A percentile compares a stretch with the other conserved stretches of the same genome.
Evolutionary conservation across 2,797 vertebrate species (phyloP).

Genomic region (Enteromius viviparus): DNA sequence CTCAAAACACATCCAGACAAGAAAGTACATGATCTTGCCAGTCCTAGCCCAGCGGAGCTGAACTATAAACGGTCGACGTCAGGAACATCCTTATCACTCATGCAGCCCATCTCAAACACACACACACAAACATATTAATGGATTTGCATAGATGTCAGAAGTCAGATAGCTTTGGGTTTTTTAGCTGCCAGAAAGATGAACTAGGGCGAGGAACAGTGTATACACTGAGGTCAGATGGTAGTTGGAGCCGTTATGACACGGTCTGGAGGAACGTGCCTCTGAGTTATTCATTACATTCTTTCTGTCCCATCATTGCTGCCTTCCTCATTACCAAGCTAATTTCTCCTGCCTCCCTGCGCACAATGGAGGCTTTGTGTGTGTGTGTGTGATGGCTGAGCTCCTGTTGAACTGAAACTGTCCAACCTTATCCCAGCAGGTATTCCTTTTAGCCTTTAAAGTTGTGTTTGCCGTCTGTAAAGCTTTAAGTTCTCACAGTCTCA

Average conservation of each 20-base stretch:
- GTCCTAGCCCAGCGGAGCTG: slow-evolving; percentile 39
- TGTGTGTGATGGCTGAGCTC: slow-evolving; percentile 36
- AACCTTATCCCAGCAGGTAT: slow-evolving; percentile 30
- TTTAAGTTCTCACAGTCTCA: slow-evolving; percentile 2
- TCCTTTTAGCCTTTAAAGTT: slow-evolving; percentile 19
- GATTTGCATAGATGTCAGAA: slow-evolving; percentile 51
- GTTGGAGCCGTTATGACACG: slow-evolving; percentile 41
- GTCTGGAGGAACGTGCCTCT: slow-evolving; percentile 49
- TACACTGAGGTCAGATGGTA: slow-evolving; percentile 23
- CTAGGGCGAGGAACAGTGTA: slow-evolving; percentile 5
- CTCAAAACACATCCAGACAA: slow-evolving; percentile 57
- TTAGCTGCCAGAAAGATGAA: slow-evolving; percentile 40
- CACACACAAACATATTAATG: neutral
- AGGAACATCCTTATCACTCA: slow-evolving; percentile 28
- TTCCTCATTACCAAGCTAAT: slow-evolving; percentile 64
- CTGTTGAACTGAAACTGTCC: slow-evolving; percentile 38
- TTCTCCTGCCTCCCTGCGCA: slow-evolving; percentile 69
- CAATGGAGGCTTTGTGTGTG: slow-evolving; percentile 46
- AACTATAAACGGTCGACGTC: slow-evolving; percentile 14
- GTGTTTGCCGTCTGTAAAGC: neutral
- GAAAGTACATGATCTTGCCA: slow-evolving; percentile 43
- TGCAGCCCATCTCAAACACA: neutral
- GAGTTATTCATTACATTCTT: slow-evolving; percentile 54
- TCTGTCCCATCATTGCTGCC: slow-evolving; percentile 46
- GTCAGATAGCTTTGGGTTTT: slow-evolving; percentile 18